Percentiles rank a stretch among this genome's conserved stretches.
These are phyloP conservation scores for Hypotaenidia philippensis DNA, from an alignment of 2,797 vertebrate species.

Conservation along the genomic window DNA sequence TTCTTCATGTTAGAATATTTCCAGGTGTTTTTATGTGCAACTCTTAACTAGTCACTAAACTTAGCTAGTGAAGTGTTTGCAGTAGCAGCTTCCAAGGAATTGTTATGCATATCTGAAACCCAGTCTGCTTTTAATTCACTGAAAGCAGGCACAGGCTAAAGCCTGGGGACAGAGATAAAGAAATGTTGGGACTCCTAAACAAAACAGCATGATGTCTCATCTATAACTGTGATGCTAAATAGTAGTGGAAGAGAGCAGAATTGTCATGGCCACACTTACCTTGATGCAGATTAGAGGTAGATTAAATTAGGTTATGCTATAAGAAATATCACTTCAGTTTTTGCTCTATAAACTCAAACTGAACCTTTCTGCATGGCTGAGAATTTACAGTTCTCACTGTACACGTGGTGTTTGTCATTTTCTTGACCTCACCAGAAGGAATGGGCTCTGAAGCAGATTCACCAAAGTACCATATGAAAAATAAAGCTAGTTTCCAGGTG, in stretches of 20 bases:
- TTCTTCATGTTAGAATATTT: not conserved
- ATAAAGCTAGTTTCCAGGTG: not conserved
- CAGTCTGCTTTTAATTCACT: constrained; percentile 6
- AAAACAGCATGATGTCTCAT: not conserved
- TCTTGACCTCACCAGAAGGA: not conserved
- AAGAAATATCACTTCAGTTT: not conserved
- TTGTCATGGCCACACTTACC: not conserved
- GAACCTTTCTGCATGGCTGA: not conserved
- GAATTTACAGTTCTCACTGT: not conserved
- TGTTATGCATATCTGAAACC: not conserved
- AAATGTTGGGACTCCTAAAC: not conserved
- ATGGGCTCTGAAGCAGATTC: not conserved
- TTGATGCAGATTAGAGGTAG: not conserved
- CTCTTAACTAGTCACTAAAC: not conserved
- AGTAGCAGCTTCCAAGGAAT: constrained; percentile 1
- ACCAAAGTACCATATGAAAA: not conserved
- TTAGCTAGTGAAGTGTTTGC: not conserved
- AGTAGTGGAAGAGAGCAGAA: not conserved
- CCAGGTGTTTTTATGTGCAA: not conserved
- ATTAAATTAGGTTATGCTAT: not conserved
- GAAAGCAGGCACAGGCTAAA: not conserved
- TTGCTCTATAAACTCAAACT: not conserved
- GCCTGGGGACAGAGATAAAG: not conserved
- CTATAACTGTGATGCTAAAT: not conserved
- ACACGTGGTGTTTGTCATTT: not conserved